Evolutionary conservation across 1,140 invertebrate genomes (phyloP), one percentile per base, ranked within the genome.

Genomic region (Plodia interpunctella): DNA sequence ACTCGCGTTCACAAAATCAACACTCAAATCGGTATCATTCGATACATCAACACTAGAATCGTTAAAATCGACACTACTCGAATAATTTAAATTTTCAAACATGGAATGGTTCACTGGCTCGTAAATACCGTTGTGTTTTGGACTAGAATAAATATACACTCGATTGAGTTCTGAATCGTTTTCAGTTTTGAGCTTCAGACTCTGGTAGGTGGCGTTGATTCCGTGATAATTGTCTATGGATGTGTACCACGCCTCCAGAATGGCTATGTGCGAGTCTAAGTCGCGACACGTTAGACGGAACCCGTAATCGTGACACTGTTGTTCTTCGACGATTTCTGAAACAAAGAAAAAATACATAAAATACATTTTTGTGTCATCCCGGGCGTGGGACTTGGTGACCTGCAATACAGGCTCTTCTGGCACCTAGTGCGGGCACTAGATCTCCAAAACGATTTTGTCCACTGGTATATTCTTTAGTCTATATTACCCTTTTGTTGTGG

Each of bases 261-360:
- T 76, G 4, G 90, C 91, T 18, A 91, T 87, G 63, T 90, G 88
- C 5, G 84, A 82, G 70, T 91, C 89, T 53, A 91, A 59, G 5
- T 90, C 80, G 8, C 88, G 81, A 66, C 91, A 91, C 0, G 89
- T 91, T 5, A 91, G 74, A 4, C 90, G 78, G 62, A 91, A 88
- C 61, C 86, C 82, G 62, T 73, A 79, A 66, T 90, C 83, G 68
- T 90, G 73, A 57, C 90, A 91, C 68, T 79, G 80, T 69, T 89
- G 88, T 65, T 91, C 90, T 68, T 91, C 90, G 17, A 91, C 90
- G 58, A 91, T 88, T 86, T 91, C 90, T 91, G 86, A 8, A 88
- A 90, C 66, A 80, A 78, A 63, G 35, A 59, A 57, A 63, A 51
- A 15, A 17, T 9, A 28, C 28, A 9, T n/a, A n/a, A n/a, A n/a